Evolutionary conservation across 2,113 vertebrate genomes (phyloP), one percentile per base, ranked within the genome.

Genomic region (Gadus chalcogrammus): DNA sequence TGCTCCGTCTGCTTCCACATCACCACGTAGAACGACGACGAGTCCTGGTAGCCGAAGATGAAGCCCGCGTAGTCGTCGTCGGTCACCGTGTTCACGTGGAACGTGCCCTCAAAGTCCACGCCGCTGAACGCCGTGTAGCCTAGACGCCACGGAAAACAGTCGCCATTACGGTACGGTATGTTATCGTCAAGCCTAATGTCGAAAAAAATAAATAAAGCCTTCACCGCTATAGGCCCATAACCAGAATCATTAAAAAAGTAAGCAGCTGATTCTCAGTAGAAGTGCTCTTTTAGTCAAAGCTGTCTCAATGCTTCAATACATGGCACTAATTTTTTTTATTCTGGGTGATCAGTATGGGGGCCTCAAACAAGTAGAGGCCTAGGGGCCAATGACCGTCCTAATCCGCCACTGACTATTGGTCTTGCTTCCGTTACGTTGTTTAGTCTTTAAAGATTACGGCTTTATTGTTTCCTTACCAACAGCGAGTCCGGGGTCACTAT

Each of bases 1-100:
- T 99, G 97, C n/a, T 99, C 97, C 0, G 97, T 99, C 88, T 99
- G 97, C 75, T 99, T 99, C 97, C 97, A 99, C 97, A 98, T 99
- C 67, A 98, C 96, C 70, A 98, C 97, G 0, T 99, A 99, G 92
- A 99, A 99, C 72, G 96, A 98, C 55, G 97, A 98, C 1, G 97
- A 99, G 78, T 99, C 97, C 87, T 99, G 97, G 80, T 99, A 99
- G 56, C 97, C 97, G 38, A 99, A 99, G 84, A 99, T 99, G 87
- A 99, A 99, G 82, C 97, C 97, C 1, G 97, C 97, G 0, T 99
- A 99, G 90, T 99, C 97, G 0, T 99, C 97, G 4, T 99, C 97
- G 0, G 97, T 99, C 83, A 96, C 95, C 0, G 97, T 99, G 67
- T 99, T 99, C 22, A 99, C 97, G 0, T 99, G 97, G 75, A 99